Evolutionary conservation across 2,888 invertebrate species (phyloP), one percentile per base, ranked within the genome.

Genomic region (Drosophila rellima): DNA sequence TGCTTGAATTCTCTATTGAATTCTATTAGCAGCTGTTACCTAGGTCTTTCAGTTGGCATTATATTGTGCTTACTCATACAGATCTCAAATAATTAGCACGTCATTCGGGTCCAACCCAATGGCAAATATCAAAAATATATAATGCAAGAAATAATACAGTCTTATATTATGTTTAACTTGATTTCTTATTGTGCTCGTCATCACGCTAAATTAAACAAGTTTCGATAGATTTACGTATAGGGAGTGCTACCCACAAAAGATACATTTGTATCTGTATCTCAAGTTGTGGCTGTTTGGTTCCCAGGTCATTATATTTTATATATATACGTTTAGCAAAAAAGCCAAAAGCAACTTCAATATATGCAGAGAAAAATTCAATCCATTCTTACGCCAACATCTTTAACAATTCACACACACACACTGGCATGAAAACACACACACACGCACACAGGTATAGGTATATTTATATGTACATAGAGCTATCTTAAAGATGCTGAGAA

Each of bases 401-500:
- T 70, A 70, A 23, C 70, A 56, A 35, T 57, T 44, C 39, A 15
- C 52, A 47, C 29, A 18, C 31, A 50, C 15, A 44, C 26, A 56
- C 18, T 33, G 33, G 4, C n/a, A 33, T n/a, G 33, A 33, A 59
- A n/a, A 50, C 42, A 45, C 39, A 39, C 17, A 42, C 17, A 63
- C 42, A 52, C 15, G 15, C 13, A 15, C 10, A 47, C 20, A 15
- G 35, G n/a, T 31, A 20, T 15, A 39, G 42, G n/a, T 26, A 18
- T 51, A 23, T 26, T 18, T 51, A 23, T 52, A 45, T 35, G 65
- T 55, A 78, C 65, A 57, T 71, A 55, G 70, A 81, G 66, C 67
- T 80, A 82, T 86, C 84, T 74, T 55, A 61, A 73, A 87, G 83
- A 83, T 82, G 88, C 88, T 85, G 84, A 70, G 74, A 64, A 82